Evolutionary conservation across 2,113 vertebrate genomes (phyloP).

Genomic region (Anolis sagrei): DNA sequence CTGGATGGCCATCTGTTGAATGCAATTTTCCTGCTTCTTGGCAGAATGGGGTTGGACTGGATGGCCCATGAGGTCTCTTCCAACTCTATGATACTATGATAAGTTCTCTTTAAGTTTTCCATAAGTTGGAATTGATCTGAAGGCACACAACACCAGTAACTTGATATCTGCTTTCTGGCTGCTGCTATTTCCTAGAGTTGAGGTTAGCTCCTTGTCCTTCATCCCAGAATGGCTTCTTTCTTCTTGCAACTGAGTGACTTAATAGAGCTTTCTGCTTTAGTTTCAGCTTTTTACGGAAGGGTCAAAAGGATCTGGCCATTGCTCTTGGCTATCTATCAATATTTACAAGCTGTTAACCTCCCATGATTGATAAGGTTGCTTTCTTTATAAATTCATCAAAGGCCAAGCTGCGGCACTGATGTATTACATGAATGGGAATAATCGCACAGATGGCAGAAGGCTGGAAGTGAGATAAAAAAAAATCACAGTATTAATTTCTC

Average conservation of each 20-base stretch:
- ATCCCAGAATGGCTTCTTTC: not conserved
- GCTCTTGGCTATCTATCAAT: not conserved
- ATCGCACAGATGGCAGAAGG: slow-evolving; percentile 52
- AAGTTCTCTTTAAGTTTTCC: too few relatives aligned
- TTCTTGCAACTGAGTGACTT: not conserved
- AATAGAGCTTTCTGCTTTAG: not conserved
- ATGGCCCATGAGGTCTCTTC: too few relatives aligned
- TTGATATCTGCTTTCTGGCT: not conserved
- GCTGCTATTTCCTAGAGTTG: accelerated
- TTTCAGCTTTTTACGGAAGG: slow-evolving; percentile 3
- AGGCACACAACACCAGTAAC: too few relatives aligned
- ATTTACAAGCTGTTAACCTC: slow-evolving; percentile 12
- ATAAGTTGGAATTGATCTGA: too few relatives aligned
- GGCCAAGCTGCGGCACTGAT: slow-evolving; percentile 24
- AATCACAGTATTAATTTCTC: slow-evolving; percentile 42
- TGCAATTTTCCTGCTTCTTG: too few relatives aligned
- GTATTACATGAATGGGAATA: slow-evolving; percentile 44
- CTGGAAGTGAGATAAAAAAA: slow-evolving; percentile 59
- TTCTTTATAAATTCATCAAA: slow-evolving; percentile 23
- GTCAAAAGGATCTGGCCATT: not conserved
- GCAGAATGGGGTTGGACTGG: too few relatives aligned
- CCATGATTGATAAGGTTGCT: not conserved
- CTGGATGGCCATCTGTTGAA: too few relatives aligned
- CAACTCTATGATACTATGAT: too few relatives aligned
- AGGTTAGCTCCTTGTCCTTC: accelerated